Conservation (phyloP, 2,113 vertebrate species). For the Campylomormyrus numenius region DNA sequence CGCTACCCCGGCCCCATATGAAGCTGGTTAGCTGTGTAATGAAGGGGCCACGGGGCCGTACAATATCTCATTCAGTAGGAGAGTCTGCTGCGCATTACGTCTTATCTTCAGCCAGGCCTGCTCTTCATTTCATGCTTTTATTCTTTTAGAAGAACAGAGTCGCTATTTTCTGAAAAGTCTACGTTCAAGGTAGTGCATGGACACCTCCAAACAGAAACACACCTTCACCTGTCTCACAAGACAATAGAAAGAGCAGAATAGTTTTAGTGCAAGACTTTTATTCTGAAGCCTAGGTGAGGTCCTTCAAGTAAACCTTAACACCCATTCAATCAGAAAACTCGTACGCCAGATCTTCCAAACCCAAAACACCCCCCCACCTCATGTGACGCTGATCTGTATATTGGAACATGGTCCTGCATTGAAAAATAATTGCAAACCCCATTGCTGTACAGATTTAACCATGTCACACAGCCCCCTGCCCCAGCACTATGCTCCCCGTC, state of each 20-base stretch:
- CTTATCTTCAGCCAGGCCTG: slow-evolving; percentile 4
- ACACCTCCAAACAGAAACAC: background rate
- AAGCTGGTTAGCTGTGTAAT: slow-evolving; percentile 11
- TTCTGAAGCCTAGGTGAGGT: background rate
- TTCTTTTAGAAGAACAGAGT: background rate
- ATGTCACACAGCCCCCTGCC: background rate
- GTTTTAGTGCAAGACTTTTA: background rate
- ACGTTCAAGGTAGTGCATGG: background rate
- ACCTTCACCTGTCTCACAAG: background rate
- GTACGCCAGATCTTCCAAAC: background rate
- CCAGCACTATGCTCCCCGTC: background rate
- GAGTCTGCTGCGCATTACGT: slow-evolving; percentile 3
- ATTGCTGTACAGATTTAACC: background rate
- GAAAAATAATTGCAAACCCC: background rate
- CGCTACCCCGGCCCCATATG: background rate
- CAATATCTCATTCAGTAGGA: slow-evolving; percentile 8
- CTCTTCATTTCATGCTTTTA: slow-evolving; percentile 8
- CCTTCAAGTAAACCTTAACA: background rate
- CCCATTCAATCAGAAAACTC: background rate
- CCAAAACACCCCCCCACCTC: background rate
- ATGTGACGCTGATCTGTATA: background rate
- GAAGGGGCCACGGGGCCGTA: background rate
- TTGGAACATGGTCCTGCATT: background rate
- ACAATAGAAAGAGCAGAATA: background rate
- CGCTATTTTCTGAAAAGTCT: background rate